Evolutionary conservation across 2,113 vertebrate species (phyloP), one percentile per base, ranked within the genome.

Genomic region (Rostratula benghalensis): DNA sequence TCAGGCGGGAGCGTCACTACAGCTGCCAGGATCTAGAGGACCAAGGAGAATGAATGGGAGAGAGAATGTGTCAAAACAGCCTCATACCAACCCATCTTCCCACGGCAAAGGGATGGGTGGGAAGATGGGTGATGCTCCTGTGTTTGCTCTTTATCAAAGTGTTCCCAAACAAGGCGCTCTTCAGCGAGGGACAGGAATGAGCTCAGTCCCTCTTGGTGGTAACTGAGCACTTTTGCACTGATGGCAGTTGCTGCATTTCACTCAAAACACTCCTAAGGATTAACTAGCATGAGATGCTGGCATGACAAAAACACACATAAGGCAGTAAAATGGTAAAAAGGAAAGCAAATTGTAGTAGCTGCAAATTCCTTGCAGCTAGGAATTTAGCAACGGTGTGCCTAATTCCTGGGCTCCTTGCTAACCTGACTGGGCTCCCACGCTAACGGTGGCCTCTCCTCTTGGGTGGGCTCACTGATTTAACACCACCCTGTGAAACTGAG

Each of bases 381-480:
- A 96, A 93, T 96, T 92, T 91, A 64, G 80, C 69, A 8, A 60
- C 64, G 83, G 70, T 87, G 86, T 87, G 86, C 70, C 48, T 92
- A 96, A 95, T 91, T 83, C 64, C 51, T 43, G 48, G 53, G 45
- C 71, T 73, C 57, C 46, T 43, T 46, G 81, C 76, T 83, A 54
- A 59, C 76, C 39, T 1, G 1, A 53, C 46, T 64, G 3, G 1
- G 57, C 46, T 93, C 71, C 60, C 86, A 33, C 76, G 15, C 73
- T 39, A 25, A 64, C 0, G 13, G 31, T 33, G 91, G 80, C 83
- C 56, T 92, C 69, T 87, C 21, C 74, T 87, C 91, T 23, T 95
- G 93, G 94, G 94, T 95, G 96, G 93, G 81, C 95, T 94, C 48
- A 45, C 67, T 53, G 39, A 48, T 89, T 90, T 93, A 84, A 79